Conservation (phyloP, 2,797 vertebrate genomes). For the Limosa lapponica region DNA sequence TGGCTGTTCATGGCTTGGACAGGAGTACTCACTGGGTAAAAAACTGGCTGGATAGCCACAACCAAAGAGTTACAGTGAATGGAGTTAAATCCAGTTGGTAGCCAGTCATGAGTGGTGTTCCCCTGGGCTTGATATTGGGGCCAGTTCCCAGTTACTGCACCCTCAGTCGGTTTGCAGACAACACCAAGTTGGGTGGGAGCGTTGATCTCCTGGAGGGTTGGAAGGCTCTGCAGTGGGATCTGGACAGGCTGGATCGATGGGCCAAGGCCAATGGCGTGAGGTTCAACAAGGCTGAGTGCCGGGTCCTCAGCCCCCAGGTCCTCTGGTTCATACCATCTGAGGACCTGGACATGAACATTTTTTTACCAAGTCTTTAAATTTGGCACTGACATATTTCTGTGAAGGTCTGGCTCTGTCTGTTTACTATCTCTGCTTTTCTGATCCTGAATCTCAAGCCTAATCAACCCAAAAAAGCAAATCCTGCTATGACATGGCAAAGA, state of each 20-base stretch:
- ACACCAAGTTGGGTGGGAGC: background rate
- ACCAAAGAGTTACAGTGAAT: background rate
- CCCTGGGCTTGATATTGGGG: background rate
- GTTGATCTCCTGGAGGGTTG: background rate
- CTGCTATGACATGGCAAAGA: background rate
- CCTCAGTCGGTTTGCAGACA: too few relatives aligned
- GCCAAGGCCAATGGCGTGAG: accelerated
- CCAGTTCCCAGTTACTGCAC: too few relatives aligned
- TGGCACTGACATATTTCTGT: background rate
- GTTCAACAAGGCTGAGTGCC: background rate
- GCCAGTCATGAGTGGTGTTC: accelerated
- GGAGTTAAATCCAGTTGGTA: background rate
- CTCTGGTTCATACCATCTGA: background rate
- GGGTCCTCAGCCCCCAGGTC: background rate
- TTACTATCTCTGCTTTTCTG: background rate
- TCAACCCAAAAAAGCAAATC: background rate
- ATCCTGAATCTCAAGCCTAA: background rate
- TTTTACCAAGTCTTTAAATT: background rate
- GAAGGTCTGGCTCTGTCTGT: background rate
- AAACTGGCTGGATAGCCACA: background rate
- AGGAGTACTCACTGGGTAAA: accelerated
- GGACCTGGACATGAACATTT: background rate
- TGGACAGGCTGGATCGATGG: background rate
- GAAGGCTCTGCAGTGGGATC: background rate
- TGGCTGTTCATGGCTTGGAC: background rate